A percentile compares a stretch with the other conserved stretches of the same genome.
phyloP scores from a whole-genome alignment of 2,888 invertebrate species.

The Campoplex nolae region DNA sequence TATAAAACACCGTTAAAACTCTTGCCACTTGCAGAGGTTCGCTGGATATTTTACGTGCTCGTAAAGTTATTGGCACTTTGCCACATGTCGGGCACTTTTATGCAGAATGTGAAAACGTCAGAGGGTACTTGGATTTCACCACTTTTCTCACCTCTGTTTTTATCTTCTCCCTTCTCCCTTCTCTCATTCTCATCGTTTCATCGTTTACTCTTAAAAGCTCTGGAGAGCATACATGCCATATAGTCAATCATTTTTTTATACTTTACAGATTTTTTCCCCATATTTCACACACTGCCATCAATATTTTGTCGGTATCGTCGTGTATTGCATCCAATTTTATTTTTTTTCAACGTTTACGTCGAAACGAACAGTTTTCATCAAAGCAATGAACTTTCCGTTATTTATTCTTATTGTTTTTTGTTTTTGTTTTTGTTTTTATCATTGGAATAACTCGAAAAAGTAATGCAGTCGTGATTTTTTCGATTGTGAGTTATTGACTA shows the following conservation, averaged over 20 bases:
- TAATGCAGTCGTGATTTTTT: background rate
- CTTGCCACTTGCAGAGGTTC: slow-evolving; percentile 33
- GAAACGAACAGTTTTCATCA: background rate
- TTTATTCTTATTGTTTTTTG: background rate
- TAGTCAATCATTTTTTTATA: background rate
- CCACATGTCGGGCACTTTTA: slow-evolving; percentile 39
- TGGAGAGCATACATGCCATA: background rate
- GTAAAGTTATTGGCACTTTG: slow-evolving; percentile 58
- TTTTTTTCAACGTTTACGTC: background rate
- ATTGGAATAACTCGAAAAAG: background rate
- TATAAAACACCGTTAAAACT: slow-evolving; percentile 22
- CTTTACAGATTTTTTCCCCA: background rate
- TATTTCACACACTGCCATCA: background rate
- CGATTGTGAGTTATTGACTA: background rate
- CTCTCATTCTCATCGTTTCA: background rate
- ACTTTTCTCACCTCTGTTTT: slow-evolving; percentile 22
- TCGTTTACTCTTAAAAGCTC: background rate
- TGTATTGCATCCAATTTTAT: background rate
- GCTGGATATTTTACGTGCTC: slow-evolving; percentile 49
- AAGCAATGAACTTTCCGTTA: background rate
- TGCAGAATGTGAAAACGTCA: slow-evolving; percentile 28
- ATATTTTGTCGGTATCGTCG: background rate
- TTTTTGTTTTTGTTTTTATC: background rate
- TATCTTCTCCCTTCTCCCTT: slow-evolving; percentile 5
- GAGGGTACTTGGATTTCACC: slow-evolving; percentile 20